Evolutionary conservation across 2,113 vertebrate species (phyloP), one percentile per base, ranked within the genome.

Genomic region (Azemiops feae): DNA sequence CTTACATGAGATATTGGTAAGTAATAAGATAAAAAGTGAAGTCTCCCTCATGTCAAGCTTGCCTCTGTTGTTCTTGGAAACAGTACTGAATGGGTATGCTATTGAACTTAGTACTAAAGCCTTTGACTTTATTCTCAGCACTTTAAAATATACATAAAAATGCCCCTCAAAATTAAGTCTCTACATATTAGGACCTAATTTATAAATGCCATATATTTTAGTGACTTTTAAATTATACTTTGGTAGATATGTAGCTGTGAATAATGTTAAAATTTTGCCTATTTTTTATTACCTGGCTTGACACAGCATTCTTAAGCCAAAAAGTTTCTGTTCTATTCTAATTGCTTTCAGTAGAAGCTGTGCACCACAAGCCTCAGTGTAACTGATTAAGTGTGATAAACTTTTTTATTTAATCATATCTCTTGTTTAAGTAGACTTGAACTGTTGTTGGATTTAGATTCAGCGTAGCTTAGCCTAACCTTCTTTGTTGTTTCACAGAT

Each of bases 1-100:
- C 95, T 98, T 99, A 89, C 98, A 99, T 95, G 99, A 99, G 96
- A 98, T 99, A 57, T 94, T 99, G 96, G 99, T 99, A 96, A 96
- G 98, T 98, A 53, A 92, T 91, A 43, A 53, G 22, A 86, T 81
- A 43, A 81, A 81, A 43, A 81, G 18, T 81, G 39, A 81, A 81
- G 3, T 9, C 34, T 81, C 18, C 34, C 74, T 81, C 34, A 39
- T 39, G 27, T 64, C 3, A 64, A n/a, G 60, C 30, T 69, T n/a
- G 34, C 22, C 74, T 22, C 34, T 43, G 20, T 60, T 60, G 58
- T 81, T 81, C 74, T 81, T 81, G 2, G 74, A 81, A 81, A 43
- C 3, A 7, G 74, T 81, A 43, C 34, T 81, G 69, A 81, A 81
- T 81, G 34, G 34, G 34, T 81, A 39, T 81, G 69, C 34, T 43